Percentiles rank a stretch among this genome's conserved stretches.
These are phyloP conservation scores for Atta colombica DNA, from an alignment of 1,140 invertebrate species.

Conservation along the genomic window DNA sequence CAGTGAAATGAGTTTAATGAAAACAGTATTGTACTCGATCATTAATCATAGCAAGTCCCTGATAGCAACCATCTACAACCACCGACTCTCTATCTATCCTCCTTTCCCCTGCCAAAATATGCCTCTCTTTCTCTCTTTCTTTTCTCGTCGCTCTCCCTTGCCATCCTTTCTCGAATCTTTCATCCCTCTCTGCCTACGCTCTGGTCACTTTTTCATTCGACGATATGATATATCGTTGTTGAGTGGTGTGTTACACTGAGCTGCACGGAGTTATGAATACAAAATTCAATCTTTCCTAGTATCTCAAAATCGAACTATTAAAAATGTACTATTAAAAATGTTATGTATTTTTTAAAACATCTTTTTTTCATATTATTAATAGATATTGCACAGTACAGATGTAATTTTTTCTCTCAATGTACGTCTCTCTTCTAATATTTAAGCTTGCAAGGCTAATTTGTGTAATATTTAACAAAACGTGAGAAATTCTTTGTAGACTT, in stretches of 20 bases:
- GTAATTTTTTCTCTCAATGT: background rate
- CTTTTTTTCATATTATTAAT: background rate
- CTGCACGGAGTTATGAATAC: conserved; percentile 81
- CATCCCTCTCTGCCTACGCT: conserved; percentile 68
- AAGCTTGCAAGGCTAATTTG: no score
- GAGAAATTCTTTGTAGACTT: background rate
- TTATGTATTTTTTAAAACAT: conserved; percentile 8
- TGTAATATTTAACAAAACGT: background rate
- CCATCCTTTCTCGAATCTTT: conserved; percentile 63
- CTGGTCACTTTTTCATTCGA: conserved; percentile 74
- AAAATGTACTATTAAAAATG: background rate
- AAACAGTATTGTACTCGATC: conserved; percentile 86
- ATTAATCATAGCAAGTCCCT: conserved; percentile 85
- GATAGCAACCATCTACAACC: conserved; percentile 84
- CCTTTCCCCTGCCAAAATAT: conserved; percentile 14
- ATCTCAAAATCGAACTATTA: conserved; percentile 47
- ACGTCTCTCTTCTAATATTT: background rate
- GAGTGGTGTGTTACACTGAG: conserved; percentile 80
- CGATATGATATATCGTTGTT: conserved; percentile 81
- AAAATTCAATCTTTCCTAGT: conserved; percentile 67
- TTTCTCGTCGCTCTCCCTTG: conserved; percentile 39
- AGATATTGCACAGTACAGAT: background rate
- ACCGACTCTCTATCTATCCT: conserved; percentile 69
- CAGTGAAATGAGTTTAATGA: conserved; percentile 87
- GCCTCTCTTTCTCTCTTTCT: conserved; percentile 50